These are phyloP conservation scores for Moxostoma hubbsi DNA, from an alignment of 2,797 vertebrate genomes.

Conservation along the genomic window DNA sequence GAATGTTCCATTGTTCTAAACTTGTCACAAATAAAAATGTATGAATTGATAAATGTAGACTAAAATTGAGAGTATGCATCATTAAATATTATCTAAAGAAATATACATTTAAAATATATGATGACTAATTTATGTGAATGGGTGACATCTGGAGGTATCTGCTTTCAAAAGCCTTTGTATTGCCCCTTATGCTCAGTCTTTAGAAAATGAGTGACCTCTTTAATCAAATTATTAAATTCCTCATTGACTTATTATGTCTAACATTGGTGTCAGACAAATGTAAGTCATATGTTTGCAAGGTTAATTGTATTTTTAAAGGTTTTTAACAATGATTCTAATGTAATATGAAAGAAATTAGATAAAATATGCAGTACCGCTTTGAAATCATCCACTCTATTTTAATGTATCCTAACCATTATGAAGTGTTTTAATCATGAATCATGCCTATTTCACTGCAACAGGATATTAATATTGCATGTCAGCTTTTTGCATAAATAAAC, in stretches of 20 bases:
- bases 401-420: conserved; percentile 68
- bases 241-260: conserved; percentile 17
- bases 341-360: conserved; percentile 74
- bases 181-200: not conserved
- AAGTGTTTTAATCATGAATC: conserved; percentile 73
- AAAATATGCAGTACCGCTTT: conserved; percentile 68
- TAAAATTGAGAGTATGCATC: not conserved
- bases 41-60: too few species aligned
- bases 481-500: conserved; percentile 36
- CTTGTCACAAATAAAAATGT: too few species aligned
- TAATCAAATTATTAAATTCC: conserved; percentile 1
- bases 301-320: conserved; percentile 61
- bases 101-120: not conserved
- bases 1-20: too few species aligned
- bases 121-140: not conserved
- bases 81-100: not conserved
- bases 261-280: conserved; percentile 14
- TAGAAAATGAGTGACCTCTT: conserved; percentile 2
- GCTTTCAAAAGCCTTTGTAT: not conserved
- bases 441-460: conserved; percentile 59
- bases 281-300: conserved; percentile 50
- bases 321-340: conserved; percentile 66
- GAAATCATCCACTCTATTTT: conserved; percentile 63
- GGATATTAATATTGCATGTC: conserved; percentile 31
- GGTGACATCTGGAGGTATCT: not conserved